Evolutionary conservation across 2,113 vertebrate species (phyloP).

Genomic region (Periophthalmus modestus): DNA sequence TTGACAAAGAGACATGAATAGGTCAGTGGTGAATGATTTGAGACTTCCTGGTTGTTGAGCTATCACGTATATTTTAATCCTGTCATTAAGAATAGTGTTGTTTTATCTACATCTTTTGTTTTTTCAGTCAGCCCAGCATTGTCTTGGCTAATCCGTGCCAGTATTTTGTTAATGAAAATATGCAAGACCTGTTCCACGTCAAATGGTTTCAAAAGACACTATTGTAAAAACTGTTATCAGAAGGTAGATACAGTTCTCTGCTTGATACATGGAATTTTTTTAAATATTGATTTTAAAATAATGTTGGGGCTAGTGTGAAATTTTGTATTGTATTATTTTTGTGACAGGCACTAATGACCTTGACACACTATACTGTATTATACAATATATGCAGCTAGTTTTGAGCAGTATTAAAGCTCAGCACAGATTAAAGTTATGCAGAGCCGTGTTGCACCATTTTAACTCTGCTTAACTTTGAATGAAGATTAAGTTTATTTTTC

Average conservation of each 20-base stretch:
- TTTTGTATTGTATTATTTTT: too few relatives aligned
- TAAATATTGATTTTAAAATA: too few relatives aligned
- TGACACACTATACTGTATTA: too few relatives aligned
- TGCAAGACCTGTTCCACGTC: neutral
- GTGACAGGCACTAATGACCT: too few relatives aligned
- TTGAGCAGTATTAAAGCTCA: too few relatives aligned
- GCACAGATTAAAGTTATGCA: too few relatives aligned
- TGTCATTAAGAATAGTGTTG: neutral
- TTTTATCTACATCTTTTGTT: constrained; percentile 29
- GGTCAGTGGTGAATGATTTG: constrained; percentile 26
- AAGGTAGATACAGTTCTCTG: neutral
- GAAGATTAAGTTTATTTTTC: too few relatives aligned
- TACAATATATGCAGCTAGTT: too few relatives aligned
- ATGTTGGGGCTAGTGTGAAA: too few relatives aligned
- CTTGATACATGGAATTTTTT: neutral
- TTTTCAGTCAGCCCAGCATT: constrained; percentile 20
- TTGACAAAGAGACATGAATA: constrained; percentile 42
- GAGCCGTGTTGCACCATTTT: too few relatives aligned
- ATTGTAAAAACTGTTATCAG: neutral
- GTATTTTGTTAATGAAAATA: constrained; percentile 2
- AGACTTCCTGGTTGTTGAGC: constrained; percentile 33
- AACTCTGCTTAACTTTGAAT: too few relatives aligned
- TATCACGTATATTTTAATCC: constrained; percentile 31
- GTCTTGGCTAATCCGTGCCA: constrained; percentile 17
- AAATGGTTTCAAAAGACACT: neutral